Base-by-base conservation (phyloP, 2,113 vertebrate species). In the Menura novaehollandiae region DNA sequence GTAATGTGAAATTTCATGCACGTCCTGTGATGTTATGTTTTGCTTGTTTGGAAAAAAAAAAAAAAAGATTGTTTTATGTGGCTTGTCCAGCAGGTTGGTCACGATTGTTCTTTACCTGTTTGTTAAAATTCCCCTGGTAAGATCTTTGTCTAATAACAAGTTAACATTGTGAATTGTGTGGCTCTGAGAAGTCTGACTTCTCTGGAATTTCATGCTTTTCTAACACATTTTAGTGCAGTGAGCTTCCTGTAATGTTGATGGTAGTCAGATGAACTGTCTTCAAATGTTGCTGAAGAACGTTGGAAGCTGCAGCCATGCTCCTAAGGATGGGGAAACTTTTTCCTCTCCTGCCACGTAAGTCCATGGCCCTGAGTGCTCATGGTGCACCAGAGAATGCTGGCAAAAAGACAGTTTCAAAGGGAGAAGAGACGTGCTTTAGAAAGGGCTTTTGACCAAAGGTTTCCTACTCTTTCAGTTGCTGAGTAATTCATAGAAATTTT, bases 211-310 rank as follows among this genome's bases (percentile, higher is more conserved):
- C 3, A 2, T 46, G 37, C 28, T 55, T 85, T 90, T 58, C 37
- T 39, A 8, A 30, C 17, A 6, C 41, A 0, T 63, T 90, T 20
- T n/a, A 49, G 66, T 32, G 30, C 4, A 5, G 9, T 28, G 44
- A 73, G 17, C 13, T 16, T 82, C 37, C 55, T 58, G 37, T 69
- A 27, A 17, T 7, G 7, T 1, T 76, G 49, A 11, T 51, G 43
- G 11, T 35, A 58, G 32, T 37, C 41, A 15, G 53, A 27, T 49
- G 55, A 76, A 13, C 39, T 30, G 14, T 55, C 67, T 63, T 63
- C 53, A 68, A 4, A 24, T 52, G 49, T 49, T 0, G 0, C 62
- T 72, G 75, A 68, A 76, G 49, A 37, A 16, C 0, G 0, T 58
- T 63, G 67, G 26, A 53, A 85, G 64, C 27, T 43, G 15, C 82